A percentile compares a stretch with the other conserved stretches of the same genome.
Conservation (phyloP, 2,888 invertebrate genomes). For the Leptinotarsa juncta region DNA sequence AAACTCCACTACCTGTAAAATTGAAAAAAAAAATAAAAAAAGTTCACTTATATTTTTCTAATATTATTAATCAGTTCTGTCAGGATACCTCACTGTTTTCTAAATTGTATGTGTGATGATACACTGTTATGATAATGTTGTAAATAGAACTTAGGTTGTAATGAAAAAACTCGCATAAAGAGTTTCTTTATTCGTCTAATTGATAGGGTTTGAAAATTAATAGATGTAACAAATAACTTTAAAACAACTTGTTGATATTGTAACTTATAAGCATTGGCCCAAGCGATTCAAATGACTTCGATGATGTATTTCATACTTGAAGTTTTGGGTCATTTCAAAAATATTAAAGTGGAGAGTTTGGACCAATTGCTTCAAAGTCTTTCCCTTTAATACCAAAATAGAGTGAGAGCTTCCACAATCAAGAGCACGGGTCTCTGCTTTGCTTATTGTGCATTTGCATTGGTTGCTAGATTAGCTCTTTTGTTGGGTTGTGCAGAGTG, state of each 20-base stretch:
- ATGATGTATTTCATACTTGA: neutral
- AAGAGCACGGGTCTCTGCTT: slow-evolving; percentile 67
- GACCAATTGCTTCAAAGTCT: slow-evolving; percentile 53
- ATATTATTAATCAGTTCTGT: slow-evolving; percentile 23
- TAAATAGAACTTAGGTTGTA: slow-evolving; percentile 55
- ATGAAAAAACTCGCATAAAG: slow-evolving; percentile 58
- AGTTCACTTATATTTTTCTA: neutral
- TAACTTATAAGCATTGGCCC: slow-evolving; percentile 44
- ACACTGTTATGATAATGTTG: slow-evolving; percentile 51
- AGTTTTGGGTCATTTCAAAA: neutral
- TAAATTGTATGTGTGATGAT: slow-evolving; percentile 34
- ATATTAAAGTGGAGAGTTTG: slow-evolving; percentile 28
- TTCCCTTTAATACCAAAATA: slow-evolving; percentile 66
- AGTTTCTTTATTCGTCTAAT: slow-evolving; percentile 60
- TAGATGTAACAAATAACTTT: slow-evolving; percentile 58
- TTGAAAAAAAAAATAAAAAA: neutral
- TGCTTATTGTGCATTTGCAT: slow-evolving; percentile 62
- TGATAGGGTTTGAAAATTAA: slow-evolving; percentile 58
- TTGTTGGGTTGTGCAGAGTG: slow-evolving; percentile 64
- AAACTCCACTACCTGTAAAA: too few species aligned
- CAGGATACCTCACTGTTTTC: slow-evolving; percentile 34
- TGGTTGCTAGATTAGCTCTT: slow-evolving; percentile 64
- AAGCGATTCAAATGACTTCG: slow-evolving; percentile 37
- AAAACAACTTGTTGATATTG: slow-evolving; percentile 60
- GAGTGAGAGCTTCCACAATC: slow-evolving; percentile 66